These are phyloP conservation scores for Bos indicus DNA, from an alignment of 2,113 vertebrate genomes.

Conservation along the genomic window DNA sequence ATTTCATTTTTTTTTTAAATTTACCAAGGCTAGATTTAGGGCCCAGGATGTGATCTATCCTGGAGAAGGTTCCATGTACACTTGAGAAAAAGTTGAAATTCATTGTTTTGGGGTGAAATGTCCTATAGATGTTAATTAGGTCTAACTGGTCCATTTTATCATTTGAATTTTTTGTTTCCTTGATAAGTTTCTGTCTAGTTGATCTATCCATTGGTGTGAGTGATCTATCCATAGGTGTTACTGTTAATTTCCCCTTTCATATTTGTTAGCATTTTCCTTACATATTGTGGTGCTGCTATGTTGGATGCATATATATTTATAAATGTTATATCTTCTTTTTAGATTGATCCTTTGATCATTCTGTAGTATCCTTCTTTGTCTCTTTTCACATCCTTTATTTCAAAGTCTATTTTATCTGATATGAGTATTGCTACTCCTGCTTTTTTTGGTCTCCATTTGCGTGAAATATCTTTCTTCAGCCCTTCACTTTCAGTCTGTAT, in stretches of 20 bases:
- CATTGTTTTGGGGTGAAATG: not conserved
- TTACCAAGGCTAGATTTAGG: not conserved
- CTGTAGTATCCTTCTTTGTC: not conserved
- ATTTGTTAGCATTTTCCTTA: not conserved
- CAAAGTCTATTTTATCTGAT: no score
- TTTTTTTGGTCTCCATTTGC: no score
- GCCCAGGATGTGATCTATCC: not conserved
- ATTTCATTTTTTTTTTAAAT: not conserved
- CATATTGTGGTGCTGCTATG: not conserved
- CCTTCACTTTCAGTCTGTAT: no score
- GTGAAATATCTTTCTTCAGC: no score
- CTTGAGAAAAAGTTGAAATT: not conserved
- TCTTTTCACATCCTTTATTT: not conserved
- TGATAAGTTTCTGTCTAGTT: not conserved
- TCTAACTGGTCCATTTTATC: not conserved
- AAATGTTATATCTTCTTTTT: not conserved
- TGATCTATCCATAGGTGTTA: not conserved
- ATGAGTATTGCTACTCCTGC: no score
- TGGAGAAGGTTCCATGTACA: not conserved
- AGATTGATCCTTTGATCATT: not conserved
- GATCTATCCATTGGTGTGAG: not conserved
- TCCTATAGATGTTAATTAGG: not conserved
- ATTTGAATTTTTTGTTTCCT: not conserved
- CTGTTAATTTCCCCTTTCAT: not conserved
- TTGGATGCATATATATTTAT: not conserved